Evolutionary conservation across 2,888 invertebrate species (phyloP).

Genomic region (Drosophila meridiana): DNA sequence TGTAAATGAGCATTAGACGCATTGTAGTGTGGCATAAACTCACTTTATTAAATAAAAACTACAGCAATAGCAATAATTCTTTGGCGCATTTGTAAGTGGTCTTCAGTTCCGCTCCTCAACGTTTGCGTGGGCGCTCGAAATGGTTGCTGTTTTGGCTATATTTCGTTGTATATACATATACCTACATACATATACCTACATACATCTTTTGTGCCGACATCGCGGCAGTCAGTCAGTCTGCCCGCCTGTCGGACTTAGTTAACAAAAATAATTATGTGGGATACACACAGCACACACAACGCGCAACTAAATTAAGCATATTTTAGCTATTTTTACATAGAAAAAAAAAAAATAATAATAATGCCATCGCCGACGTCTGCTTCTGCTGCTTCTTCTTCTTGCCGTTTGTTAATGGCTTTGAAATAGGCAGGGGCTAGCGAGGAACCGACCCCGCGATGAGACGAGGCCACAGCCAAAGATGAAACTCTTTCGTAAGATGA

Average conservation of each 20-base stretch:
- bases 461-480: constrained; percentile 29
- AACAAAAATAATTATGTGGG: constrained; percentile 81
- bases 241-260: constrained; percentile 64
- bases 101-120: constrained; percentile 57
- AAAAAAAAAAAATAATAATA: constrained; percentile 57
- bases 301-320: constrained; percentile 79
- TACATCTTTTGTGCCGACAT: constrained; percentile 59
- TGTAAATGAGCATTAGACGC: constrained; percentile 53
- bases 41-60: constrained; percentile 76
- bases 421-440: constrained; percentile 58
- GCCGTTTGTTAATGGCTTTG: constrained; percentile 79
- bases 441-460: constrained; percentile 34
- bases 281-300: constrained; percentile 54
- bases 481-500: constrained; percentile 73
- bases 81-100: constrained; percentile 71
- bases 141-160: constrained; percentile 56
- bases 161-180: constrained; percentile 27
- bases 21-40: constrained; percentile 70
- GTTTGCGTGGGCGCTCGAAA: constrained; percentile 55
- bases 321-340: constrained; percentile 75
- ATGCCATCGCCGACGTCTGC: constrained; percentile 32
- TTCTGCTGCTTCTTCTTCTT: constrained; percentile 66
- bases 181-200: neutral
- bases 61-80: constrained; percentile 74
- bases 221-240: constrained; percentile 55